phyloP scores from a whole-genome alignment of 1,140 invertebrate species.

The Liolophura sinensis region DNA sequence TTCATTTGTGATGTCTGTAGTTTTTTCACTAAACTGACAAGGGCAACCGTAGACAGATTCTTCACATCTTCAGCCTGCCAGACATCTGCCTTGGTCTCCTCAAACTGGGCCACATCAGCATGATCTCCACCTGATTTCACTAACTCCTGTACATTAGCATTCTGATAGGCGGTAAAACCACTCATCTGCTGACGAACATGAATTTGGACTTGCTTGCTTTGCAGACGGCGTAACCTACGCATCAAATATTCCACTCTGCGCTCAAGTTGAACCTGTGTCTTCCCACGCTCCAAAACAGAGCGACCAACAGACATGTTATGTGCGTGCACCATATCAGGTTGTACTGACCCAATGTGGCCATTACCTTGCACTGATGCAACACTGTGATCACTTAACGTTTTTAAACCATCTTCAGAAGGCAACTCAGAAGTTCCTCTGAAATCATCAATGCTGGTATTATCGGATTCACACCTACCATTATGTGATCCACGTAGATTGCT shows the following conservation, averaged over 20 bases:
- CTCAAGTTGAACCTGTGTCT: constrained; percentile 67
- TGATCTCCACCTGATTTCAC: constrained; percentile 29
- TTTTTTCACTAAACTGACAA: constrained; percentile 64
- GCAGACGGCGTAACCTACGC: constrained; percentile 74
- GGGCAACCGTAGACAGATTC: constrained; percentile 61
- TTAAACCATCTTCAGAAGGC: no score
- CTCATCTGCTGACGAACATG: constrained; percentile 76
- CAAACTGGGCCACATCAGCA: constrained; percentile 6
- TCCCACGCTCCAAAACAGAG: constrained; percentile 3
- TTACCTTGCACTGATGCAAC: no score
- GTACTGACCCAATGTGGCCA: no score
- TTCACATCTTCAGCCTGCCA: constrained; percentile 59
- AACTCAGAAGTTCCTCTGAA: no score
- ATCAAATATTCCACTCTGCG: constrained; percentile 72
- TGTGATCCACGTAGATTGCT: not conserved
- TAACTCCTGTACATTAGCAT: constrained; percentile 58
- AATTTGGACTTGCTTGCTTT: constrained; percentile 71
- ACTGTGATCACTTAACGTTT: no score
- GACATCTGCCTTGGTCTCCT: constrained; percentile 52
- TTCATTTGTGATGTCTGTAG: constrained; percentile 58
- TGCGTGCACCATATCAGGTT: no score
- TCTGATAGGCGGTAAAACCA: constrained; percentile 72
- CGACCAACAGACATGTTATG: no score
- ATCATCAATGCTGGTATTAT: no score
- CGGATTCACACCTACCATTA: no score